Evolutionary conservation across 2,797 vertebrate genomes (phyloP).

Genomic region (Microtus californicus): DNA sequence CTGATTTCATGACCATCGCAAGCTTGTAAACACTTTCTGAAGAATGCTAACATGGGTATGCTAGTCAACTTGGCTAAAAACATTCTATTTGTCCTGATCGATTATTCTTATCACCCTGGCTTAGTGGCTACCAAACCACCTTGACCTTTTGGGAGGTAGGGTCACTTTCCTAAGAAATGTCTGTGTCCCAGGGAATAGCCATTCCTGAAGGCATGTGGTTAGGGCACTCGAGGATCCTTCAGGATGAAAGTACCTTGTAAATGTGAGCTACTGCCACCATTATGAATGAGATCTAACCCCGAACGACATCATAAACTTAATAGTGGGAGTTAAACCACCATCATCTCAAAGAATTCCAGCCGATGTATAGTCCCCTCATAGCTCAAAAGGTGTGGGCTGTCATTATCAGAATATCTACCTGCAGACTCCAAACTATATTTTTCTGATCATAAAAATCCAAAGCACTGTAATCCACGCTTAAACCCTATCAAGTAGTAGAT

Average conservation of each 20-base stretch:
- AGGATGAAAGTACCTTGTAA: conserved; percentile 76
- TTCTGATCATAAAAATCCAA: conserved; percentile 65
- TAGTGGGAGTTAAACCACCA: conserved; percentile 70
- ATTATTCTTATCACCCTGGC: not conserved
- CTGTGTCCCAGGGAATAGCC: not conserved
- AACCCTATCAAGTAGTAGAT: conserved; percentile 30
- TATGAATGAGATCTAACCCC: conserved; percentile 71
- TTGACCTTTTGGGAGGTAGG: not conserved
- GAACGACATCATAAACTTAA: conserved; percentile 75
- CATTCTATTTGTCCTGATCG: not conserved
- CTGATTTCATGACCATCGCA: not conserved
- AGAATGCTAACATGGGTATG: not conserved
- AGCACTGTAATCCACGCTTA: conserved; percentile 20
- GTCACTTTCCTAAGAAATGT: conserved; percentile 27
- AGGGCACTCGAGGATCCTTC: conserved; percentile 41
- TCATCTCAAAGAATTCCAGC: conserved; percentile 62
- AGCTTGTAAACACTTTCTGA: conserved; percentile 27
- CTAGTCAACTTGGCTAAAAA: not conserved
- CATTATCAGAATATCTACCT: conserved; percentile 35
- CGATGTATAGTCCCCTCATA: conserved; percentile 10
- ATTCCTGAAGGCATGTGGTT: conserved; percentile 31
- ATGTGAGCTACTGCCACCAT: conserved; percentile 72
- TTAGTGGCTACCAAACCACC: not conserved
- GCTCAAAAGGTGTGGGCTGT: conserved; percentile 33
- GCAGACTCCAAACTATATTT: conserved; percentile 36